phyloP scores from a whole-genome alignment of 2,888 invertebrate genomes.

The Tenthredo notha region DNA sequence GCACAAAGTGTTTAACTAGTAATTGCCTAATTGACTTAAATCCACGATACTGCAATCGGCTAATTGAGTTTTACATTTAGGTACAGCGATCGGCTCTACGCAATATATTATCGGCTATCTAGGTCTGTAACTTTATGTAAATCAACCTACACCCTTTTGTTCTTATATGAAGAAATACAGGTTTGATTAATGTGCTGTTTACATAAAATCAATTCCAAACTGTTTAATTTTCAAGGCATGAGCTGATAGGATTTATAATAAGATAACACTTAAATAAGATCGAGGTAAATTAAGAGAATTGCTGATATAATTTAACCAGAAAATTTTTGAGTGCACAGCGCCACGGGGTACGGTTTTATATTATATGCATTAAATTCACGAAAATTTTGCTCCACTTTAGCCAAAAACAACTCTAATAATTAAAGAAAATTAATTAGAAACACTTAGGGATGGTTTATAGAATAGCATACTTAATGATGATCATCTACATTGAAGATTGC shows the following conservation, averaged over 20 bases:
- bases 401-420: too few relatives aligned
- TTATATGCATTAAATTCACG: neutral
- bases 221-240: neutral
- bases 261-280: neutral
- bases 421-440: constrained; percentile 65
- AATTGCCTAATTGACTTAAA: constrained; percentile 40
- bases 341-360: neutral
- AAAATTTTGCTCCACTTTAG: neutral
- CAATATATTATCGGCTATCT: neutral
- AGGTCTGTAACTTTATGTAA: neutral
- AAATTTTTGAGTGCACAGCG: neutral
- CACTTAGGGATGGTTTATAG: constrained; percentile 55
- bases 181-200: neutral
- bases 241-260: neutral
- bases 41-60: constrained; percentile 17
- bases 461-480: neutral
- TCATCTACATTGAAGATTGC: neutral
- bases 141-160: neutral
- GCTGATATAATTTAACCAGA: neutral
- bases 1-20: constrained; percentile 17
- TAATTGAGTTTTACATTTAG: neutral
- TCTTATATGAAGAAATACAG: neutral
- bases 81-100: neutral
- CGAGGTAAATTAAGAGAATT: constrained; percentile 10
- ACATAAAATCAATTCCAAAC: neutral